Evolutionary conservation across 2,113 vertebrate species (phyloP).

Genomic region (Uria lomvia): DNA sequence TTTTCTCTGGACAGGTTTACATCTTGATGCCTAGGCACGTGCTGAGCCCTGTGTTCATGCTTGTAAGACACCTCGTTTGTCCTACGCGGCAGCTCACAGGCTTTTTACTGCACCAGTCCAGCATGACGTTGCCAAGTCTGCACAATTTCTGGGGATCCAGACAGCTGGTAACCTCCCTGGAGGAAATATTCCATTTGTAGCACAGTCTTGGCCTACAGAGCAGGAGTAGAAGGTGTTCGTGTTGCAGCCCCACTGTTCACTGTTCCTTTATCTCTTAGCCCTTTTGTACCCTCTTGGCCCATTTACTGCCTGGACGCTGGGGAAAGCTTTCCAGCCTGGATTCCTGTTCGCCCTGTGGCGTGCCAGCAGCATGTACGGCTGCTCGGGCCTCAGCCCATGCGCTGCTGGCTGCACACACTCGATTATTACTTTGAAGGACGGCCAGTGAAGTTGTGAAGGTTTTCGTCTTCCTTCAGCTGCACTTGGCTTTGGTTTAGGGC

Average conservation of each 20-base stretch:
- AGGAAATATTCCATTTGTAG: neutral
- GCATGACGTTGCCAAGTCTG: neutral
- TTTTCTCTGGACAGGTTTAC: neutral
- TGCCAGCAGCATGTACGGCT: neutral
- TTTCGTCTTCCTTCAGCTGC: neutral
- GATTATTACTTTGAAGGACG: neutral
- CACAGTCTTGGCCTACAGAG: neutral
- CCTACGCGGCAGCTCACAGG: neutral
- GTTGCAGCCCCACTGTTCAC: neutral
- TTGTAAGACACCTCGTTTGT: neutral
- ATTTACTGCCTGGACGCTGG: fast-evolving
- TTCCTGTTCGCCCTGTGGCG: neutral
- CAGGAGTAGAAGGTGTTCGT: neutral
- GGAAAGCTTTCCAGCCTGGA: neutral
- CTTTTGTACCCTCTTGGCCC: neutral
- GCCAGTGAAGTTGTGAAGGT: neutral
- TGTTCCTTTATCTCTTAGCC: neutral
- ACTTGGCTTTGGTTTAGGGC: neutral
- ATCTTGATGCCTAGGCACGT: neutral
- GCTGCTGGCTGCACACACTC: neutral
- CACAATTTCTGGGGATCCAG: neutral
- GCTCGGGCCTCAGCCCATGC: neutral
- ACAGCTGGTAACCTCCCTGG: neutral
- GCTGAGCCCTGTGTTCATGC: neutral
- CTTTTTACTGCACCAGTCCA: neutral